Percentiles rank a stretch among this genome's conserved stretches.
phyloP scores from a whole-genome alignment of 2,888 invertebrate genomes.

The Xanthia togata region DNA sequence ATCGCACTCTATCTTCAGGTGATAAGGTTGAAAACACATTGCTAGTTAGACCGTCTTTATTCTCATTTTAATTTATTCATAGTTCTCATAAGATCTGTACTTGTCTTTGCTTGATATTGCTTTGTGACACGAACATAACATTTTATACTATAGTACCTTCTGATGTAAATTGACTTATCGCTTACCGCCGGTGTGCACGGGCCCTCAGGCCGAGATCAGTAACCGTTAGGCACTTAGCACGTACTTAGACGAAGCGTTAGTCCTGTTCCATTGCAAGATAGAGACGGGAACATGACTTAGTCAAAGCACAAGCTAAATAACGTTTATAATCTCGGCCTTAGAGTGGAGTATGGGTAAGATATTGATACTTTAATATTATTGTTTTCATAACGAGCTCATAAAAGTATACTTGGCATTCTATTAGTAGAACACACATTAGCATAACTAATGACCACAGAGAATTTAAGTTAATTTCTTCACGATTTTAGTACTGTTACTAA shows the following conservation, averaged over 20 bases:
- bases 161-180: background rate
- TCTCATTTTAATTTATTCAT: slow-evolving; percentile 50
- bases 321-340: background rate
- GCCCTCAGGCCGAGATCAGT: background rate
- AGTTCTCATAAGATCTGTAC: slow-evolving; percentile 61
- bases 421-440: slow-evolving; percentile 7
- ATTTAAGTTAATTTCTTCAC: background rate
- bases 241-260: background rate
- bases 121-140: slow-evolving; percentile 47
- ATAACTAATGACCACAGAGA: slow-evolving; percentile 7
- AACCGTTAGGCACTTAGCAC: background rate
- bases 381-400: slow-evolving; percentile 1
- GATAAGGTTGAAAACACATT: slow-evolving; percentile 45
- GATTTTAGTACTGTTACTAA: background rate
- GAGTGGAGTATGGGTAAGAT: background rate
- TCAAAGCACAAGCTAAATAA: background rate
- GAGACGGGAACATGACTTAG: background rate
- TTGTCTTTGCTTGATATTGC: slow-evolving; percentile 37
- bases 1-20: background rate
- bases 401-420: slow-evolving; percentile 21
- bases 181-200: background rate
- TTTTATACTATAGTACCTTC: slow-evolving; percentile 16
- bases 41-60: slow-evolving; percentile 2
- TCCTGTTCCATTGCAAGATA: background rate
- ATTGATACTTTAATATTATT: background rate